phyloP scores from a whole-genome alignment of 2,888 invertebrate genomes.

The Platycnemis pennipes region DNA sequence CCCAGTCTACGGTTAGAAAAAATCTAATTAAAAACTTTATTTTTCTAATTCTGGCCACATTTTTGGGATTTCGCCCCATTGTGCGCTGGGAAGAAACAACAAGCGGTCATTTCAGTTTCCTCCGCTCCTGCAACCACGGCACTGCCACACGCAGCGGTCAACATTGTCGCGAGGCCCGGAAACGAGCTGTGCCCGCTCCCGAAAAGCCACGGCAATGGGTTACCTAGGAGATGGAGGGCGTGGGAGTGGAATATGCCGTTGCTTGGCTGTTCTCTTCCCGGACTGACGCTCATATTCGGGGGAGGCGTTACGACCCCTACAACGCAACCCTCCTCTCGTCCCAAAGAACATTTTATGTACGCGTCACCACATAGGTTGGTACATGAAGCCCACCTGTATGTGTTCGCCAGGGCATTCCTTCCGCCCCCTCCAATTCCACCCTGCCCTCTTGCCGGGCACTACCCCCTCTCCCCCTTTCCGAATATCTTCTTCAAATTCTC shows the following conservation, averaged over 20 bases:
- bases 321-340: not conserved
- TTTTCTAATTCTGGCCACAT: too few species aligned
- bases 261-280: not conserved
- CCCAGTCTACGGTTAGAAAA: too few species aligned
- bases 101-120: too few species aligned
- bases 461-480: not conserved
- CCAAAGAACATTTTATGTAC: not conserved
- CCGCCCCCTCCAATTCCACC: not conserved
- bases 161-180: not conserved
- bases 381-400: not conserved
- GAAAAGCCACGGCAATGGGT: not conserved
- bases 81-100: too few species aligned
- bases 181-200: not conserved
- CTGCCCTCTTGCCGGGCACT: not conserved
- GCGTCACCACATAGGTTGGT: not conserved
- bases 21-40: too few species aligned
- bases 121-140: too few species aligned
- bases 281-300: slow-evolving; percentile 6
- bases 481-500: not conserved
- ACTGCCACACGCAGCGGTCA: too few species aligned
- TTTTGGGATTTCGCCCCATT: too few species aligned
- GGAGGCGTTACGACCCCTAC: not conserved
- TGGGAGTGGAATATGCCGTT: not conserved
- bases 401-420: too few species aligned
- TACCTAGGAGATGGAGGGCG: not conserved